These are phyloP conservation scores for Bombus soroeensis DNA, from an alignment of 1,140 invertebrate species.

Conservation along the genomic window DNA sequence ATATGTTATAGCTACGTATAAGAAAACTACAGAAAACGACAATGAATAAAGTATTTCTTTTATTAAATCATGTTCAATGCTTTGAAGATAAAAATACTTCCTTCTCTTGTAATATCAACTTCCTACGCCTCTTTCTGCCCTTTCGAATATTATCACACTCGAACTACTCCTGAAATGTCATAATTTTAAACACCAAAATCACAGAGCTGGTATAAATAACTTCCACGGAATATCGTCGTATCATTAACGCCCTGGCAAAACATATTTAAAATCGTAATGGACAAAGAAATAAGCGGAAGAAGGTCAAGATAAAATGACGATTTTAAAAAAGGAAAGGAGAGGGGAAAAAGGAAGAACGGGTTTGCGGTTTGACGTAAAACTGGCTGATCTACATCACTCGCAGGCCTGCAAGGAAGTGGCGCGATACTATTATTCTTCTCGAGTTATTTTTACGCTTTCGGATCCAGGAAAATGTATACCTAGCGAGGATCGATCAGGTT, in stretches of 20 bases:
- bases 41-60: not conserved
- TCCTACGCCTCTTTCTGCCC: not conserved
- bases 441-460: slow-evolving; percentile 49
- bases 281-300: not conserved
- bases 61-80: not conserved
- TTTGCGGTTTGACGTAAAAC: slow-evolving; percentile 17
- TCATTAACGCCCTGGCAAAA: no score
- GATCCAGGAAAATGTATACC: slow-evolving; percentile 37
- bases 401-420: not conserved
- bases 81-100: not conserved
- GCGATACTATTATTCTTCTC: slow-evolving; percentile 2
- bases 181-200: not conserved
- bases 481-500: slow-evolving; percentile 17
- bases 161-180: no score
- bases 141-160: not conserved
- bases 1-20: not conserved
- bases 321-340: not conserved
- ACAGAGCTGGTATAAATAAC: no score
- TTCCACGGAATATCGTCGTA: not conserved
- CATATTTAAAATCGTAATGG: not conserved
- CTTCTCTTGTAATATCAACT: not conserved
- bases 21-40: not conserved
- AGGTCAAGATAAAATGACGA: not conserved
- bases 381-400: not conserved
- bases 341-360: not conserved